Conservation (phyloP, 1,140 invertebrate genomes). For the Philotrypesis tridentata region DNA sequence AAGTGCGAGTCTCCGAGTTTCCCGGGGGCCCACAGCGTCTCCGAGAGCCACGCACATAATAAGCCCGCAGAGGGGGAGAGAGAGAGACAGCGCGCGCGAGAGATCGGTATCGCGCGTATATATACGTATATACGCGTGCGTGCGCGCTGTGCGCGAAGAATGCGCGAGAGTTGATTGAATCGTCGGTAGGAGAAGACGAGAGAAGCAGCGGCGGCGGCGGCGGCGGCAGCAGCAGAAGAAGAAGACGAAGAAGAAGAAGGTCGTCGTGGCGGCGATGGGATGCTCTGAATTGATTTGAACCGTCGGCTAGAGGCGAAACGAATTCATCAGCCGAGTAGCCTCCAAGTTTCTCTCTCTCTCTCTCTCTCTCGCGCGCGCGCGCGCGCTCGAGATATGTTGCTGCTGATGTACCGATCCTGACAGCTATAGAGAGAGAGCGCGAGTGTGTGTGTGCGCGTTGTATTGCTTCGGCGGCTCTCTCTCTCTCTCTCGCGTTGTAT, state of each 20-base stretch:
- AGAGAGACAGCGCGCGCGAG: too few species aligned
- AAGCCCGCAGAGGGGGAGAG: too few species aligned
- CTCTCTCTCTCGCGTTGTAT: too few species aligned
- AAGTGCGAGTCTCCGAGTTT: too few species aligned
- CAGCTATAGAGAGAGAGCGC: too few species aligned
- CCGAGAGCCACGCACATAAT: too few species aligned
- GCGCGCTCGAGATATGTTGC: background rate
- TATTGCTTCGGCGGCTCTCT: too few species aligned
- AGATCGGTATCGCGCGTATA: too few species aligned
- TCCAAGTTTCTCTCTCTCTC: background rate
- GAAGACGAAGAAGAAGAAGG: background rate
- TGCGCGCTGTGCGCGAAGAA: background rate
- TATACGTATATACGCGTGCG: too few species aligned
- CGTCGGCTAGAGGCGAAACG: background rate
- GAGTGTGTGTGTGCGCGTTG: slow-evolving; percentile 2
- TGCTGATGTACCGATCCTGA: background rate
- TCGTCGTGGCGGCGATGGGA: slow-evolving; percentile 14
- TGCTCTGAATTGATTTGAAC: slow-evolving; percentile 9
- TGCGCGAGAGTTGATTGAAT: background rate
- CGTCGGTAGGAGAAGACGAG: background rate
- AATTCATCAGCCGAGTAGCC: background rate
- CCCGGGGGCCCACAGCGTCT: too few species aligned
- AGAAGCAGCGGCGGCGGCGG: background rate
- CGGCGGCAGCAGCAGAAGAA: background rate
- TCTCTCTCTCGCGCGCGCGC: background rate